Conservation (phyloP, 2,113 vertebrate genomes). For the Leucopsar rothschildi region DNA sequence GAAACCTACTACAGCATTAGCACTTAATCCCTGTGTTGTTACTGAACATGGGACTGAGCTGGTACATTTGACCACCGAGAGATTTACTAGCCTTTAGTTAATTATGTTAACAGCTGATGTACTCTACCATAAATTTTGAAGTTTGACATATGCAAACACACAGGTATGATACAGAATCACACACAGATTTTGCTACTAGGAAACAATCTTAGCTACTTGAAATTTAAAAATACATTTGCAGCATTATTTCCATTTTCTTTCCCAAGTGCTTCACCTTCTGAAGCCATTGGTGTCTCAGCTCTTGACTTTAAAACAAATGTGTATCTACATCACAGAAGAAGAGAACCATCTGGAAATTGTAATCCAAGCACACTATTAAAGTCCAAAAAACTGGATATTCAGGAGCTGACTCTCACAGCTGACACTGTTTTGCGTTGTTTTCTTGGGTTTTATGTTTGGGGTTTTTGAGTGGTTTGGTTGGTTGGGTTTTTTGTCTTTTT, state of each 20-base stretch:
- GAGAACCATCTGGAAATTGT: neutral
- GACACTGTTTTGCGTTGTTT: neutral
- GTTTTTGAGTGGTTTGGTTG: neutral
- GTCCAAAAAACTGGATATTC: neutral
- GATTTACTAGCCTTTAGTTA: neutral
- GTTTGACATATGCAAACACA: neutral
- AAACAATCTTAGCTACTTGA: neutral
- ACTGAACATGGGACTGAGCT: neutral
- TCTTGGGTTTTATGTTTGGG: neutral
- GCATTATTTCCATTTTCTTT: neutral
- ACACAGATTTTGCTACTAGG: rapidly evolving
- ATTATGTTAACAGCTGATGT: neutral
- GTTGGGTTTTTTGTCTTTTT: too few relatives aligned
- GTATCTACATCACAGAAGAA: neutral
- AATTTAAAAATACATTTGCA: neutral
- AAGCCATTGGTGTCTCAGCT: neutral
- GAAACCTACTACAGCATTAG: neutral
- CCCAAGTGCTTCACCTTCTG: neutral
- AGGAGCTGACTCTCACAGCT: neutral
- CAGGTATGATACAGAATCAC: neutral
- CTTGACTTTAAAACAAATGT: neutral
- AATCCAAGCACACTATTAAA: neutral
- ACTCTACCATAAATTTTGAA: neutral
- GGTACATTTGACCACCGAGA: neutral
- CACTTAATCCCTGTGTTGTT: neutral